phyloP scores from a whole-genome alignment of 2,797 vertebrate species.

The Ptychobarbus kaznakovi region DNA sequence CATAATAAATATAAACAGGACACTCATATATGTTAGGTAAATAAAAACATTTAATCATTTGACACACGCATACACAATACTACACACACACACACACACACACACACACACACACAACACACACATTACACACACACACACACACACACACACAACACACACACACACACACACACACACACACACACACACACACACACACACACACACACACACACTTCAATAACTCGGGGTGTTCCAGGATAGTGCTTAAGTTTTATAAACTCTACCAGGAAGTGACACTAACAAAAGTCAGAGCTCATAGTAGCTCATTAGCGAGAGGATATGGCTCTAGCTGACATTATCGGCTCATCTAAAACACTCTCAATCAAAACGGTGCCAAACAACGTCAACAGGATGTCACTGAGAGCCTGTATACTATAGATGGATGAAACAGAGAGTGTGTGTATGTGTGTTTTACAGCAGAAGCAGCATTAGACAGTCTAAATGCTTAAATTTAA shows the following conservation, averaged over 20 bases:
- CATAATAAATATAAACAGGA: too few species aligned
- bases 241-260: conserved; percentile 56
- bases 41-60: too few species aligned
- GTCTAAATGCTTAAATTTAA: conserved; percentile 24
- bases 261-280: conserved; percentile 60
- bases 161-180: not conserved
- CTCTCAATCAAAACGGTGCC: conserved; percentile 58
- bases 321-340: conserved; percentile 40
- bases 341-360: conserved; percentile 58
- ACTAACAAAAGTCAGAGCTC: conserved; percentile 63
- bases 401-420: conserved; percentile 48
- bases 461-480: conserved; percentile 1
- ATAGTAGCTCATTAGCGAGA: conserved; percentile 50
- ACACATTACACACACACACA: not conserved
- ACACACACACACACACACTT: conserved; percentile 11
- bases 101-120: not conserved
- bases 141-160: not conserved
- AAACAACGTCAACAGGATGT: conserved; percentile 61
- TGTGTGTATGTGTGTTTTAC: conserved; percentile 20
- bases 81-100: not conserved
- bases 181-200: not conserved
- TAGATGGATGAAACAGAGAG: conserved; percentile 42
- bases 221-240: conserved; percentile 41
- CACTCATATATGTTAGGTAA: too few species aligned
- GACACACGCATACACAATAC: too few species aligned